These are phyloP conservation scores for Drosophila ohnishii DNA, from an alignment of 1,140 invertebrate species.

Conservation along the genomic window DNA sequence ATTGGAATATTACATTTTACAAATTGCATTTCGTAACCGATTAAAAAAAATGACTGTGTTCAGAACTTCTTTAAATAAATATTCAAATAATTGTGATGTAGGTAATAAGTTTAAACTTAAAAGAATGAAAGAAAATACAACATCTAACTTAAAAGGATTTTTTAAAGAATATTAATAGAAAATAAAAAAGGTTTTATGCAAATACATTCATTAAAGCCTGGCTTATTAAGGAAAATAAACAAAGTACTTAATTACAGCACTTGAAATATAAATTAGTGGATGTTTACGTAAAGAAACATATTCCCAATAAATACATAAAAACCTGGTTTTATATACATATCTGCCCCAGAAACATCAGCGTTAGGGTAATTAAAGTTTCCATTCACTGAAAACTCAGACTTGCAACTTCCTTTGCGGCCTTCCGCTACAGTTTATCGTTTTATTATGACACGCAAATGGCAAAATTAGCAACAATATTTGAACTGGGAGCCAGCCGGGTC, in stretches of 20 bases:
- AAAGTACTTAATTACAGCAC: neutral
- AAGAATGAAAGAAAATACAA: neutral
- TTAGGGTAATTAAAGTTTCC: conserved; percentile 15
- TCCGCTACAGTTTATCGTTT: conserved; percentile 60
- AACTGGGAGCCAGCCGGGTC: conserved; percentile 15
- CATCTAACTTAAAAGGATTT: neutral
- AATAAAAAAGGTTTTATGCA: neutral
- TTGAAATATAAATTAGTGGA: neutral
- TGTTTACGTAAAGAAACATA: neutral
- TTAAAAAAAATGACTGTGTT: neutral
- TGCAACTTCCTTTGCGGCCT: conserved; percentile 42
- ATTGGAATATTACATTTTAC: neutral
- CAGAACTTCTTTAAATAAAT: neutral
- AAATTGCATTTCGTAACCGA: no score
- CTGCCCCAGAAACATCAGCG: neutral
- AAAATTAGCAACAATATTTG: conserved; percentile 66
- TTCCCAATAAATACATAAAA: neutral
- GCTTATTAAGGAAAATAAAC: neutral
- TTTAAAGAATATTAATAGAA: neutral
- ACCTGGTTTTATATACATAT: no score
- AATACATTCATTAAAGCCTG: neutral
- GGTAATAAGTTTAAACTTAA: neutral
- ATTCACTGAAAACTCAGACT: conserved; percentile 5
- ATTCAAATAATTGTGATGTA: no score
- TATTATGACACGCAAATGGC: conserved; percentile 75